These are phyloP conservation scores for Rhimphoctona megacephalus DNA, from an alignment of 2,888 invertebrate species.

Conservation along the genomic window DNA sequence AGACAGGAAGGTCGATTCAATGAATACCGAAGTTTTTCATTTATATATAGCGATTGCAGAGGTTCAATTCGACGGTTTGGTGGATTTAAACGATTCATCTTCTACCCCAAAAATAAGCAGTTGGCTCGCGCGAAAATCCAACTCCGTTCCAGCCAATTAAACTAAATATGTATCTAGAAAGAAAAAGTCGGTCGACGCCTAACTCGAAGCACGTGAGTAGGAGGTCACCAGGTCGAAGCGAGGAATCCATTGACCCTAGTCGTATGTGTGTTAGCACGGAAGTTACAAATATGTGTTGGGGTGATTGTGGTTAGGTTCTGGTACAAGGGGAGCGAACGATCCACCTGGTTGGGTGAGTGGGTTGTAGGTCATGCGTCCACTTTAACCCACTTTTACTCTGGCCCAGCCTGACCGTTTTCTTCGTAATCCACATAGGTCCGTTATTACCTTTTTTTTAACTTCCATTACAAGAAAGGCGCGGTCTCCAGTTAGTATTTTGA, in stretches of 20 bases:
- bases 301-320: constrained; percentile 39
- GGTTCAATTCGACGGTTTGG: not conserved
- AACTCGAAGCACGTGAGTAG: constrained; percentile 52
- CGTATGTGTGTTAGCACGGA: constrained; percentile 36
- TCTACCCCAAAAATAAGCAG: not conserved
- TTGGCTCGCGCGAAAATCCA: not conserved
- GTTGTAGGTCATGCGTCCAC: constrained; percentile 66
- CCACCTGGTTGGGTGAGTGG: constrained; percentile 44
- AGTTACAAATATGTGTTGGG: constrained; percentile 13
- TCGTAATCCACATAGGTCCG: constrained; percentile 16
- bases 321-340: constrained; percentile 55
- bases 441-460: constrained; percentile 3
- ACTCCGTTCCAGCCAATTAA: constrained; percentile 1
- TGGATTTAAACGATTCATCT: not conserved
- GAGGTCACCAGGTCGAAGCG: constrained; percentile 65
- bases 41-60: not conserved
- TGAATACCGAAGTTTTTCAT: not conserved
- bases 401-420: constrained; percentile 19
- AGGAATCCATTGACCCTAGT: constrained; percentile 66
- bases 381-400: constrained; percentile 62
- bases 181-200: constrained; percentile 24
- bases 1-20: not conserved
- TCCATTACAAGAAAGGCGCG: not conserved
- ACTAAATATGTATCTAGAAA: constrained; percentile 10
- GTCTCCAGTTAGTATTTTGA: not conserved